Conservation (phyloP, 2,113 vertebrate genomes). For the Macrotis lagotis region DNA sequence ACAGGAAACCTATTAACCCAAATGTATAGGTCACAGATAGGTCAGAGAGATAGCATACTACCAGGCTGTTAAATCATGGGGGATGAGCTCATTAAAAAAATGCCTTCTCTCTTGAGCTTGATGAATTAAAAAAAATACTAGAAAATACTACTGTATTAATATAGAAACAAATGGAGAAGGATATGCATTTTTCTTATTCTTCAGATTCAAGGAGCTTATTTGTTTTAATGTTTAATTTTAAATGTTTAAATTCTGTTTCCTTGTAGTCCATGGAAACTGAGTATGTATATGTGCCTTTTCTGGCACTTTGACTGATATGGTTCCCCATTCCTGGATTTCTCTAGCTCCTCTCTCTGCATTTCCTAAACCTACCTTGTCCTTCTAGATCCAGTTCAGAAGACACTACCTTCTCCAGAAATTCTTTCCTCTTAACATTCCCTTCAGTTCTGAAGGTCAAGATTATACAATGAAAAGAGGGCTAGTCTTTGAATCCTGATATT, state of each 20-base stretch:
- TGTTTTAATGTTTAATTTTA: too few relatives aligned
- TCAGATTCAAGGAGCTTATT: slow-evolving; percentile 1
- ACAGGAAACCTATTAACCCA: slow-evolving; percentile 66
- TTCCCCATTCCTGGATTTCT: neutral
- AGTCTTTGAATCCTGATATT: neutral
- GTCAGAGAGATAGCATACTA: slow-evolving; percentile 55
- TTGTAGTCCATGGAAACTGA: neutral
- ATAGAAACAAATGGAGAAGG: neutral
- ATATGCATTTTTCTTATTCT: neutral
- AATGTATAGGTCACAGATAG: slow-evolving; percentile 61
- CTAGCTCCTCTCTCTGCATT: neutral
- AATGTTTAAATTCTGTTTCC: neutral
- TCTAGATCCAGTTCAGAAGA: neutral
- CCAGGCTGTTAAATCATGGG: slow-evolving; percentile 44
- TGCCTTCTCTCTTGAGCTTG: neutral
- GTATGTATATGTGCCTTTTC: neutral
- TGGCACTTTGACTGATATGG: neutral
- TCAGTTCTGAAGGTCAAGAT: neutral
- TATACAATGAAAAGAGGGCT: neutral
- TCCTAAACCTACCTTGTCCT: neutral
- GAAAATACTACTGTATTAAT: slow-evolving; percentile 3
- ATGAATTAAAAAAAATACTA: slow-evolving; percentile 28
- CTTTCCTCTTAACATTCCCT: neutral
- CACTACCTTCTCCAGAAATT: neutral
- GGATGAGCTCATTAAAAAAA: slow-evolving; percentile 31